Evolutionary conservation across 2,888 invertebrate genomes (phyloP).

Genomic region (Heliconius erato): DNA sequence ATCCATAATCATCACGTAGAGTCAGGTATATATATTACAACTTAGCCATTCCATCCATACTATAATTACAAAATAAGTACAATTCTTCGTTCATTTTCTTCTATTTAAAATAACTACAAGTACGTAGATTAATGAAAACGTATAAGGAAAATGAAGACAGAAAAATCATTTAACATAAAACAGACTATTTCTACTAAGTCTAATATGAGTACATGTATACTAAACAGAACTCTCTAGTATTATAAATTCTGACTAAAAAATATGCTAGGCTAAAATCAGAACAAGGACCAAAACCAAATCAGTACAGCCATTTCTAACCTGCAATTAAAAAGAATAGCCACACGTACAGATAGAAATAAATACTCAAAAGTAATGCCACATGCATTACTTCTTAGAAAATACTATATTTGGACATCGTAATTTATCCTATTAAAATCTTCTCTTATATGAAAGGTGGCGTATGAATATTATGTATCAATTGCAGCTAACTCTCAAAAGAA

Average conservation of each 20-base stretch:
- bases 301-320: no score
- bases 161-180: constrained; percentile 2
- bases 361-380: no score
- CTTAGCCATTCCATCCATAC: neutral
- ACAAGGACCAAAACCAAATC: no score
- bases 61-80: neutral
- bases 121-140: neutral
- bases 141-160: neutral
- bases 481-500: no score
- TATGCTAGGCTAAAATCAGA: neutral
- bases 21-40: no score
- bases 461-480: no score
- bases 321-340: no score
- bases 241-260: neutral
- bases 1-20: neutral
- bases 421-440: no score
- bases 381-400: no score
- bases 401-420: no score
- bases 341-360: no score
- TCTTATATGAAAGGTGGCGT: no score
- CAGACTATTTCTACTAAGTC: constrained; percentile 1
- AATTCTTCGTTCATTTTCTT: neutral
- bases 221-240: neutral
- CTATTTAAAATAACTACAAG: neutral
- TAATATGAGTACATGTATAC: neutral